Percentiles rank a stretch among this genome's conserved stretches.
These are phyloP conservation scores for Drosophila meridiana DNA, from an alignment of 2,888 invertebrate genomes.

Conservation along the genomic window DNA sequence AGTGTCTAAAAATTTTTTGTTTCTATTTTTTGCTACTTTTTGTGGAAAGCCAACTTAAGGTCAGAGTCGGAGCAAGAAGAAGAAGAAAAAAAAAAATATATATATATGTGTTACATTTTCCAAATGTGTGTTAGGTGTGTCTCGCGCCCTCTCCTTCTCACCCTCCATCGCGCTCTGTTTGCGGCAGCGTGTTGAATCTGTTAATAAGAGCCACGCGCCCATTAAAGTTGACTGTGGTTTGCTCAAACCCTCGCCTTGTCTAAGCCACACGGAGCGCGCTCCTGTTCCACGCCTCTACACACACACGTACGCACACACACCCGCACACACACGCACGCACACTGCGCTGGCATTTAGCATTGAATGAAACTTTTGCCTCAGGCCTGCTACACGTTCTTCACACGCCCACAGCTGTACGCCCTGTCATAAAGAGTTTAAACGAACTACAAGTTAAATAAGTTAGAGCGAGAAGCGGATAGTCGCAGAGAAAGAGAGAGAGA, in stretches of 20 bases:
- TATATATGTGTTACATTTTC: conserved; percentile 19
- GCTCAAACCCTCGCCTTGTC: conserved; percentile 13
- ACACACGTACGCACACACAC: conserved; percentile 1
- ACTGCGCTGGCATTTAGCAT: conserved; percentile 42
- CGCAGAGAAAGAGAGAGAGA: not conserved
- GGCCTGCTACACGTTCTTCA: conserved; percentile 13
- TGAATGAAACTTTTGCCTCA: conserved; percentile 51
- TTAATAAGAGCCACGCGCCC: conserved; percentile 74
- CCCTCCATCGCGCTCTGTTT: conserved; percentile 9
- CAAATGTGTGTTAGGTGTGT: conserved; percentile 17
- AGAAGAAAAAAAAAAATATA: conserved; percentile 14
- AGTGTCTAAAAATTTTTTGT: not conserved
- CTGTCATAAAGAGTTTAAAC: conserved; percentile 63
- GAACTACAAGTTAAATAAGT: conserved; percentile 47
- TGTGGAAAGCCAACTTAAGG: conserved; percentile 40
- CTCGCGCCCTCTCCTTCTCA: conserved; percentile 6
- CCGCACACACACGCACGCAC: not conserved
- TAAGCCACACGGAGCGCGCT: conserved; percentile 5
- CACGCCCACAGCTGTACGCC: not conserved
- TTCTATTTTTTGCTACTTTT: not conserved
- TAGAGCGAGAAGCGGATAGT: not conserved
- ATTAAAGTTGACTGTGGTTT: conserved; percentile 60
- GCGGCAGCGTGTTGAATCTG: conserved; percentile 66
- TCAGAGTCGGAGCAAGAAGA: conserved; percentile 34
- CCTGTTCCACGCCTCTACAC: conserved; percentile 6